Evolutionary conservation across 2,888 invertebrate species (phyloP), one percentile per base, ranked within the genome.

Genomic region (Orthosia gracilis): DNA sequence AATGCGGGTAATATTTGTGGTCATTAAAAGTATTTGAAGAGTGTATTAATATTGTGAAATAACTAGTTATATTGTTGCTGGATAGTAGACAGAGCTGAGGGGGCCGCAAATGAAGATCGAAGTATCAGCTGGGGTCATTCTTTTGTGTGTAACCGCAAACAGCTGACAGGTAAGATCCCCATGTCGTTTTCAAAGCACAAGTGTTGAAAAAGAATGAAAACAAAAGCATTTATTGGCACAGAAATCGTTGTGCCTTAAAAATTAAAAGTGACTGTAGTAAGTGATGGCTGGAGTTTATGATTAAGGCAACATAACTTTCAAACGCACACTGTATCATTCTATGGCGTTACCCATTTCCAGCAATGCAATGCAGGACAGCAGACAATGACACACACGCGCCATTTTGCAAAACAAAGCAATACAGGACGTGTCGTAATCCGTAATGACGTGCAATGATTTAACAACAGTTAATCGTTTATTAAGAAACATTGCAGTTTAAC

Each of bases 401-500:
- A 59, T 67, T 82, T 65, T 57, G 59, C 61, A 81, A 78, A 69
- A 73, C 71, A 82, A 82, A 58, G 54, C 55, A 21, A 52, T 59
- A 63, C 65, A 40, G 5, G 17, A 61, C 64, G 67, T 81, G 69
- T 62, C 49, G 70, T 70, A 83, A 83, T 64, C 55, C 13, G 0
- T 17, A 61, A 61, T 82, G 67, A 58, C 70, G 74, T 70, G 75
- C 45, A 54, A 70, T 72, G 76, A 83, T 79, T 78, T 75, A 81
- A 73, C 69, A 82, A 67, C 31, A 55, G 74, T 74, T 78, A 80
- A 78, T 74, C 57, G 69, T 72, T 50, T 85, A 83, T 77, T 78
- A 83, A 83, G 78, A 85, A 85, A 85, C 71, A 58, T 12, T 26
- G 66, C 69, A 58, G 68, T 79, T 77, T 61, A 75, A 78, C 61